Percentiles rank a stretch among this genome's conserved stretches.
Conservation (phyloP, 2,888 invertebrate genomes). For the Pammene aurita region DNA sequence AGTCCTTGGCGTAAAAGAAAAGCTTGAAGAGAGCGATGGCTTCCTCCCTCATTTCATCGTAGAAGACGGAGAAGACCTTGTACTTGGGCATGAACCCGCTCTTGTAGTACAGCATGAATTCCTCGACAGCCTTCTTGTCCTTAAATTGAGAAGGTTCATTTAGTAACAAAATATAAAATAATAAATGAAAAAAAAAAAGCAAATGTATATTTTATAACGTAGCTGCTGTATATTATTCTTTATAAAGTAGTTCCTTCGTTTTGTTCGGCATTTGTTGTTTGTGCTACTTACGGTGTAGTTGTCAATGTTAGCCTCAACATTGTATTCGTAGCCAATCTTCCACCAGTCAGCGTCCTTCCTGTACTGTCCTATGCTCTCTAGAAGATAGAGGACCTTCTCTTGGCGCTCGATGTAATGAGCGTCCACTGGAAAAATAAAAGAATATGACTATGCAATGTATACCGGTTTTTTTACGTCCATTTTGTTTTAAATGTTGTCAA, state of each 20-base stretch:
- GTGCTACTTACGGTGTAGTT: conserved; percentile 64
- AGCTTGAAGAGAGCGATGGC: conserved; percentile 26
- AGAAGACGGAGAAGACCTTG: conserved; percentile 16
- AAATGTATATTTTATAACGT: too few species aligned
- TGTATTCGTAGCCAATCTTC: conserved; percentile 63
- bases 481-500: too few species aligned
- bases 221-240: too few species aligned
- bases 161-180: neutral
- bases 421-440: conserved; percentile 5
- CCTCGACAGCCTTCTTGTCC: conserved; percentile 68
- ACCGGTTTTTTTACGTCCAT: too few species aligned
- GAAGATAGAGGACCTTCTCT: neutral
- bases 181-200: neutral
- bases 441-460: too few species aligned
- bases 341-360: conserved; percentile 64
- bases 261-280: too few species aligned
- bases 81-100: conserved; percentile 21
- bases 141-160: conserved; percentile 48
- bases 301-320: conserved; percentile 65
- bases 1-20: conserved; percentile 57
- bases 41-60: conserved; percentile 18
- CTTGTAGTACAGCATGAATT: conserved; percentile 17
- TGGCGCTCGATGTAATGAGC: neutral
- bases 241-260: too few species aligned
- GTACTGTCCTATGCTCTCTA: conserved; percentile 57